A percentile compares a stretch with the other conserved stretches of the same genome.
Conservation (phyloP, 1,140 invertebrate species). For the Venturia canescens region DNA sequence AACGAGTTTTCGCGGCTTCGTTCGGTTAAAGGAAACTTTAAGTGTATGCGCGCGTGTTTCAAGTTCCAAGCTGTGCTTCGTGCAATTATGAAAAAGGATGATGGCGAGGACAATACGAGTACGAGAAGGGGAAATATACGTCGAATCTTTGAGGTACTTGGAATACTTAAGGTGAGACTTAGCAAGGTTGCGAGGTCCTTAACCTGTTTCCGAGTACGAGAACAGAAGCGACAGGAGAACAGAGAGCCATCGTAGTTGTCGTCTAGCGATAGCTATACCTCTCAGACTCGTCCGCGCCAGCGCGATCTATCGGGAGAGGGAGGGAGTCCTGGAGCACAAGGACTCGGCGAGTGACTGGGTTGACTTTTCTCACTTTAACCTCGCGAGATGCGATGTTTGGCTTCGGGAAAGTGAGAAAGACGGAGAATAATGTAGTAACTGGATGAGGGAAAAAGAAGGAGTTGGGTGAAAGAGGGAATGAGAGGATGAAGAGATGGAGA, state of each 20-base stretch:
- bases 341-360: slow-evolving; percentile 73
- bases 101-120: neutral
- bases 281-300: slow-evolving; percentile 37
- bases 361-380: slow-evolving; percentile 78
- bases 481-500: slow-evolving; percentile 39
- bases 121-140: neutral
- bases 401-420: slow-evolving; percentile 64
- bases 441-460: slow-evolving; percentile 32
- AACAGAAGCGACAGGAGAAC: slow-evolving; percentile 22
- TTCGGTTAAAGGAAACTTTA: no score
- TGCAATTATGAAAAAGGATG: no score
- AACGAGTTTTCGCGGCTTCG: no score
- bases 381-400: slow-evolving; percentile 76
- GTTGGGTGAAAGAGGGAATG: slow-evolving; percentile 30
- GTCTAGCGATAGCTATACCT: slow-evolving; percentile 34
- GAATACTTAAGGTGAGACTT: slow-evolving; percentile 14
- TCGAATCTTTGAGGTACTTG: neutral
- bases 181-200: slow-evolving; percentile 49
- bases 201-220: slow-evolving; percentile 43
- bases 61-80: no score
- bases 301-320: slow-evolving; percentile 34
- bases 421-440: slow-evolving; percentile 55
- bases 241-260: slow-evolving; percentile 28
- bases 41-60: no score
- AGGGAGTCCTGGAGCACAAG: slow-evolving; percentile 64